Conservation (phyloP, 2,113 vertebrate species). For the Triplophysa dalaica region DNA sequence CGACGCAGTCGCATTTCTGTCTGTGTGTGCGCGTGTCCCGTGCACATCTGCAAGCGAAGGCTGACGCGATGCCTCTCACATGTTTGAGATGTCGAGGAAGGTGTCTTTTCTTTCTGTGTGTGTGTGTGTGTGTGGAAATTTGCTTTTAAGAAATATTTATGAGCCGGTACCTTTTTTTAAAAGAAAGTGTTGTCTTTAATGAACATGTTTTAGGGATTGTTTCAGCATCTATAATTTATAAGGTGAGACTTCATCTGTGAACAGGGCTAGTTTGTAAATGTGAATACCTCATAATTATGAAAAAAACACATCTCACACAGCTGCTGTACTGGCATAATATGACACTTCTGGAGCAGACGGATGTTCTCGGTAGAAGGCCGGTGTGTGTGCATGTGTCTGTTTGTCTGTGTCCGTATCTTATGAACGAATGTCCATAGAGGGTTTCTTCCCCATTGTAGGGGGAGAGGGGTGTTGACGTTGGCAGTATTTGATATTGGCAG, state of each 20-base stretch:
- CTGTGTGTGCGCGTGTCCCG: constrained; percentile 55
- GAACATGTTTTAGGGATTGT: constrained; percentile 76
- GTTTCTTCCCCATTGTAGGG: constrained; percentile 3
- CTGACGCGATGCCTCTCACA: constrained; percentile 64
- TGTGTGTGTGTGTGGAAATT: constrained; percentile 59
- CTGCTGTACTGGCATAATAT: constrained; percentile 53
- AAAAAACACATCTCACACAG: constrained; percentile 58
- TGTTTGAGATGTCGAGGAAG: constrained; percentile 66
- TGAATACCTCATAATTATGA: constrained; percentile 58
- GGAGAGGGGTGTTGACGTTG: constrained; percentile 9
- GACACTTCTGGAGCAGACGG: constrained; percentile 54
- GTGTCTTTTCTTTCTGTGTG: constrained; percentile 55
- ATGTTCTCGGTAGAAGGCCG: constrained; percentile 48
- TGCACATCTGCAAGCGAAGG: constrained; percentile 72
- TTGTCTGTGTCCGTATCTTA: constrained; percentile 36
- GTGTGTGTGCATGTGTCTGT: constrained; percentile 13
- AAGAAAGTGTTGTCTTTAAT: constrained; percentile 73
- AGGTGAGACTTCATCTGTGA: constrained; percentile 63
- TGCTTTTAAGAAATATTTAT: constrained; percentile 80
- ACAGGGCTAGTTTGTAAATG: constrained; percentile 61
- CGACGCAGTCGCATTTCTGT: constrained; percentile 58
- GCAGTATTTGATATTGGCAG: constrained; percentile 34
- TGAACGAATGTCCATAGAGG: neutral
- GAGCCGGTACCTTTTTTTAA: constrained; percentile 61
- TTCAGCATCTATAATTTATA: constrained; percentile 76